These are phyloP conservation scores for Nesidiocoris tenuis DNA, from an alignment of 2,888 invertebrate species.

Conservation along the genomic window DNA sequence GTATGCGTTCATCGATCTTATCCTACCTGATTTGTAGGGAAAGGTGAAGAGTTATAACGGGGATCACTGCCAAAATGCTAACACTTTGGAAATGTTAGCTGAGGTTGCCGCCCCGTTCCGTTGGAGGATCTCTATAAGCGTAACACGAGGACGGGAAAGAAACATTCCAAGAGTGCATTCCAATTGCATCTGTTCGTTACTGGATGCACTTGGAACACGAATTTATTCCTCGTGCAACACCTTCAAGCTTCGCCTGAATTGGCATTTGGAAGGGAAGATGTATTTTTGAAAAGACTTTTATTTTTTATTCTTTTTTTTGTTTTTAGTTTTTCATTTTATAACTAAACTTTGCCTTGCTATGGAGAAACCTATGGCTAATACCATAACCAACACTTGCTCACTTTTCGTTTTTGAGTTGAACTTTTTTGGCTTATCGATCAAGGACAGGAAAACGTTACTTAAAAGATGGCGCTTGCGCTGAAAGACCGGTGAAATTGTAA, in stretches of 20 bases:
- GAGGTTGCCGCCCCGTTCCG: background rate
- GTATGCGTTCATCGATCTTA: background rate
- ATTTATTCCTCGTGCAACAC: background rate
- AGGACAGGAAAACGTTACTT: too few species aligned
- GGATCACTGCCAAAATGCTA: background rate
- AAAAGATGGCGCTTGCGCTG: too few species aligned
- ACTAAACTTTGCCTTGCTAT: background rate
- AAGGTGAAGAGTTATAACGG: background rate
- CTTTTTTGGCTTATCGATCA: too few species aligned
- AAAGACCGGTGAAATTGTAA: too few species aligned
- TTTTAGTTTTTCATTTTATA: too few species aligned
- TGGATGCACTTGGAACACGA: background rate
- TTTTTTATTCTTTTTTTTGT: too few species aligned
- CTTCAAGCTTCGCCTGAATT: background rate
- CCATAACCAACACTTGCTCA: too few species aligned
- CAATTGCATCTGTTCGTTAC: background rate
- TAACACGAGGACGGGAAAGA: background rate
- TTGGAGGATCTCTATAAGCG: background rate
- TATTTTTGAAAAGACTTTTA: too few species aligned
- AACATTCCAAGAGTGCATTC: background rate
- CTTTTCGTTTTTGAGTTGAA: too few species aligned
- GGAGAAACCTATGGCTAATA: background rate
- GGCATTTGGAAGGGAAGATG: background rate
- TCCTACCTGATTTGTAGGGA: background rate
- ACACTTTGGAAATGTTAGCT: background rate